phyloP scores from a whole-genome alignment of 2,113 vertebrate genomes.

The Sinocyclocheilus maitianheensis region DNA sequence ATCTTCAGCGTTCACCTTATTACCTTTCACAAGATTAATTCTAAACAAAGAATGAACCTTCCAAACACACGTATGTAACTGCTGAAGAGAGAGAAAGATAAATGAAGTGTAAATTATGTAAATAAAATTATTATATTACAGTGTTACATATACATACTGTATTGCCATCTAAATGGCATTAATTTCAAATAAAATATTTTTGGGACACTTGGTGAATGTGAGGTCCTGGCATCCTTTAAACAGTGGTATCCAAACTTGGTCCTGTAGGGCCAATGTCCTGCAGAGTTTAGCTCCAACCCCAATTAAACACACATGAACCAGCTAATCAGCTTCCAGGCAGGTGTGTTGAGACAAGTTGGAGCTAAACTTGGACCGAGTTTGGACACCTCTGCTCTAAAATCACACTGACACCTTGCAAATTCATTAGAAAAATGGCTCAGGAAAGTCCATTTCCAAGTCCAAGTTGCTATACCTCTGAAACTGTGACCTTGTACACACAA shows the following conservation, averaged over 20 bases:
- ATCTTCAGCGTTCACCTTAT: conserved; percentile 95
- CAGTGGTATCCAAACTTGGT: too few relatives aligned
- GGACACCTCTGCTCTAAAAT: not conserved
- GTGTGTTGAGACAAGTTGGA: too few relatives aligned
- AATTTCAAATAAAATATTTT: not conserved
- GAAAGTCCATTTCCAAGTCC: not conserved
- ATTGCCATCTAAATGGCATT: not conserved
- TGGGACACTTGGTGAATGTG: too few relatives aligned
- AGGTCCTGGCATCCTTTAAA: too few relatives aligned
- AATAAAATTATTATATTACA: not conserved
- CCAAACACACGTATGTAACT: conserved; percentile 85
- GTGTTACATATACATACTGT: not conserved
- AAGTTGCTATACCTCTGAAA: not conserved
- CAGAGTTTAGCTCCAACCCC: too few relatives aligned
- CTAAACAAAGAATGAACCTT: conserved; percentile 84
- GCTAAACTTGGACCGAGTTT: too few relatives aligned
- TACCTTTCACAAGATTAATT: conserved; percentile 87
- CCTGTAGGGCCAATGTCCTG: too few relatives aligned
- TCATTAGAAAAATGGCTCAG: not conserved
- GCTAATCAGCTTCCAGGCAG: too few relatives aligned
- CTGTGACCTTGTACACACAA: conserved; percentile 2
- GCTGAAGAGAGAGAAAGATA: conserved; percentile 60
- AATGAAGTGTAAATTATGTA: not conserved
- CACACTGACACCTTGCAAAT: too few relatives aligned
- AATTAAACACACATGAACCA: too few relatives aligned